phyloP scores from a whole-genome alignment of 2,888 invertebrate species.

The Mycalesis mineus region DNA sequence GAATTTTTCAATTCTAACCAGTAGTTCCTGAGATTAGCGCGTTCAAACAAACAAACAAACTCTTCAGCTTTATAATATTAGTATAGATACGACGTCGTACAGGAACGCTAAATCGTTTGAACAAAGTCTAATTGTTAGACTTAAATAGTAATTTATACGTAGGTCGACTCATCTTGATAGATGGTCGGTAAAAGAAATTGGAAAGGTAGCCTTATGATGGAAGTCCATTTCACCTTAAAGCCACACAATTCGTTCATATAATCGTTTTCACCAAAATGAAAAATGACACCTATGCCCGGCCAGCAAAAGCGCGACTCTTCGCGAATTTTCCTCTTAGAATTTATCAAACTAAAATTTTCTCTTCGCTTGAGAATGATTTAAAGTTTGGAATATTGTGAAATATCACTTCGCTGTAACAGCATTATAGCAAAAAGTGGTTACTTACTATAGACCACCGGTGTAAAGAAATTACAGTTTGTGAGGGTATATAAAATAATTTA shows the following conservation, averaged over 20 bases:
- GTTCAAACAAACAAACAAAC: too few species aligned
- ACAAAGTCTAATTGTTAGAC: too few species aligned
- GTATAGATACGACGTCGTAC: too few species aligned
- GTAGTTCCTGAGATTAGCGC: too few species aligned
- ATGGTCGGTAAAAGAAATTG: background rate
- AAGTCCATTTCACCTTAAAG: conserved; percentile 13
- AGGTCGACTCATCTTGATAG: background rate
- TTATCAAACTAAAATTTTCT: conserved; percentile 14
- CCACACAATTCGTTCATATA: conserved; percentile 19
- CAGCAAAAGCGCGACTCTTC: conserved; percentile 3
- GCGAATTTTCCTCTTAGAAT: conserved; percentile 13
- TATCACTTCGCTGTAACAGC: background rate
- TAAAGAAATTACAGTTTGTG: too few species aligned
- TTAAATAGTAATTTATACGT: too few species aligned
- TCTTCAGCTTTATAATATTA: too few species aligned
- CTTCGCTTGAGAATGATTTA: conserved; percentile 4
- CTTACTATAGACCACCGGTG: too few species aligned
- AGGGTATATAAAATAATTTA: too few species aligned
- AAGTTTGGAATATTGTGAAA: conserved; percentile 4
- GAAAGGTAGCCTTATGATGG: conserved; percentile 1
- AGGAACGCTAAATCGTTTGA: too few species aligned
- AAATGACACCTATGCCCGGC: conserved; percentile 18
- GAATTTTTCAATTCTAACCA: too few species aligned
- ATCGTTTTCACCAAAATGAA: conserved; percentile 17
- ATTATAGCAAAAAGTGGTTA: background rate